Evolutionary conservation across 2,797 vertebrate species (phyloP), one percentile per base, ranked within the genome.

Genomic region (Rhincodon typus): DNA sequence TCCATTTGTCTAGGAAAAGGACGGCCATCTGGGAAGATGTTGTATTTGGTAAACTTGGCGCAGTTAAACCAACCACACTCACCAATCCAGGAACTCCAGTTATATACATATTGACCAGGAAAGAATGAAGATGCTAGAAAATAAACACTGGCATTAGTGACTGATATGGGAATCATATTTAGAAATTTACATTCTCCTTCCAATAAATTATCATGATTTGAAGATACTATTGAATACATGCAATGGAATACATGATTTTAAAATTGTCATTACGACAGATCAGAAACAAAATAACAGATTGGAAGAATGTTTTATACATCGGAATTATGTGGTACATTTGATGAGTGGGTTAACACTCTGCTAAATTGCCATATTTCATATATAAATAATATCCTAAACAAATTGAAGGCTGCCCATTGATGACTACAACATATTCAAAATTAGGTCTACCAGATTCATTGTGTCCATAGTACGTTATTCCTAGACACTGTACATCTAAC

Each of bases 11-110:
- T 98, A 69, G 98, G 98, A 96, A 99, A 99, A 19, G 98, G 98
- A 96, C 96, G 98, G 74, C 98, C 98, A 0, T 99, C 99, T 0
- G 99, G 99, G 96, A 99, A 99, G 93, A 98, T 96, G 0, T 98
- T 97, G 88, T 98, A 97, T 74, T 96, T 98, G 27, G 95, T 96
- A 3, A 96, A 95, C 96, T 97, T 96, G 0, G 96, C 96, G 95
- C 97, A 98, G 66, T 98, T 98, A 95, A 97, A 98, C 96, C 97
- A 98, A 95, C 97, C 97, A 0, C 98, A 98, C 95, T 97, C 98
- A 30, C 98, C 97, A 5, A 97, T 96, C 98, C 98, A 98, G 69
- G 98, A 97, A 0, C 98, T 99, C 98, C 98, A 98, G 96, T 98
- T 99, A 96, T 98, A 98, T 91, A 98, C 98, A 1, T 98, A 98